Evolutionary conservation across 2,888 invertebrate genomes (phyloP).

Genomic region (Exephanes ischioxanthus): DNA sequence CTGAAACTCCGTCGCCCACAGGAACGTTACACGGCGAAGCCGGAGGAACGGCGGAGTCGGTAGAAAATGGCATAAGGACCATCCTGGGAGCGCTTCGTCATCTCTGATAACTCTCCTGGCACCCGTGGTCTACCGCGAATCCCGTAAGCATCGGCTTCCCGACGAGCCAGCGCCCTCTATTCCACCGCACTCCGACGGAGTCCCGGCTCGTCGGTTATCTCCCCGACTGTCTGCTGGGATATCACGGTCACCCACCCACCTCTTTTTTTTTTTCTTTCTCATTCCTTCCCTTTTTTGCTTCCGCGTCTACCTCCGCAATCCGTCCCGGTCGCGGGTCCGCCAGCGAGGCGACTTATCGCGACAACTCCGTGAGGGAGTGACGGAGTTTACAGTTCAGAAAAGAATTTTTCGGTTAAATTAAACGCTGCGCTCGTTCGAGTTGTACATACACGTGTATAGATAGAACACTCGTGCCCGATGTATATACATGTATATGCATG

Average conservation of each 20-base stretch:
- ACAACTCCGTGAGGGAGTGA: slow-evolving; percentile 43
- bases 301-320: slow-evolving; percentile 7
- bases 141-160: slow-evolving; percentile 51
- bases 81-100: slow-evolving; percentile 82
- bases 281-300: slow-evolving; percentile 11
- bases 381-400: slow-evolving; percentile 35
- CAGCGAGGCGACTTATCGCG: slow-evolving; percentile 49
- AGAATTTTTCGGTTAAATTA: slow-evolving; percentile 41
- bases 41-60: slow-evolving; percentile 34
- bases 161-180: slow-evolving; percentile 30
- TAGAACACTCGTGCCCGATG: neutral
- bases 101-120: slow-evolving; percentile 82
- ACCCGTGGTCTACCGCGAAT: slow-evolving; percentile 63
- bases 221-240: slow-evolving; percentile 58
- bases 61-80: slow-evolving; percentile 79
- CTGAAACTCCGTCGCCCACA: slow-evolving; percentile 58
- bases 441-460: slow-evolving; percentile 16
- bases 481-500: neutral
- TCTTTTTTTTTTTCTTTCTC: slow-evolving; percentile 44
- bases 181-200: slow-evolving; percentile 33
- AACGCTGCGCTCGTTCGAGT: slow-evolving; percentile 29
- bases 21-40: slow-evolving; percentile 37
- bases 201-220: slow-evolving; percentile 64
- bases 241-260: slow-evolving; percentile 54
- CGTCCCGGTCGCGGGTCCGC: slow-evolving; percentile 30